Percentiles rank a stretch among this genome's conserved stretches.
These are phyloP conservation scores for Meiosimyza decipiens DNA, from an alignment of 2,888 invertebrate species.

Conservation along the genomic window DNA sequence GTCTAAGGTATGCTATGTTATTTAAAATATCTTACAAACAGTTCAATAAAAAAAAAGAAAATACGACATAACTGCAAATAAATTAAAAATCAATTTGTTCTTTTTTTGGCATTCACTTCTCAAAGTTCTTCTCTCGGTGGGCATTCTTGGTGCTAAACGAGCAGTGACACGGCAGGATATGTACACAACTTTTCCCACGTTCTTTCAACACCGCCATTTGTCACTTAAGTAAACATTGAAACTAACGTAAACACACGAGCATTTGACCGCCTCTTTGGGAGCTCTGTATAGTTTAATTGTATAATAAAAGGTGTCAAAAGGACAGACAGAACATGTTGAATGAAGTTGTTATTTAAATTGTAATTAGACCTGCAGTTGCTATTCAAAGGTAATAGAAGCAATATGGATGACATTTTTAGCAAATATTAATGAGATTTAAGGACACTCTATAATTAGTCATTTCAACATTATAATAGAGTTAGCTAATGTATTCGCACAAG, in stretches of 20 bases:
- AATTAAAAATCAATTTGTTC: too few species aligned
- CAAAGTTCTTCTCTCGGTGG: too few species aligned
- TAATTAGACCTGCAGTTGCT: constrained; percentile 26
- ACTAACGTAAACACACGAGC: background rate
- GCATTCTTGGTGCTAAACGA: too few species aligned
- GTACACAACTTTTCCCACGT: too few species aligned
- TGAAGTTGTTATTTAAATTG: constrained; percentile 32
- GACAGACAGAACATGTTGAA: background rate
- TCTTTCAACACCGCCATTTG: background rate
- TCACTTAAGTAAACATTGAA: constrained; percentile 17
- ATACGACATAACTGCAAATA: too few species aligned
- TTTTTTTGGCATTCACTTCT: too few species aligned
- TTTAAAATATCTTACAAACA: too few species aligned
- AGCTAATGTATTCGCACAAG: too few species aligned
- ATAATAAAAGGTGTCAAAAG: constrained; percentile 22
- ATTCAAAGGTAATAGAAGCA: background rate
- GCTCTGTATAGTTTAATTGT: background rate
- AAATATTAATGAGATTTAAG: background rate
- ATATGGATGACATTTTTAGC: background rate
- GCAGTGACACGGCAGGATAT: too few species aligned
- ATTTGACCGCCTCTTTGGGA: background rate
- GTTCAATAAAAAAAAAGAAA: too few species aligned
- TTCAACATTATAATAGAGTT: too few species aligned
- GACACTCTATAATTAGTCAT: background rate
- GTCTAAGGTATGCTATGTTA: too few species aligned